Evolutionary conservation across 1,140 invertebrate genomes (phyloP).

Genomic region (Batillaria attramentaria): DNA sequence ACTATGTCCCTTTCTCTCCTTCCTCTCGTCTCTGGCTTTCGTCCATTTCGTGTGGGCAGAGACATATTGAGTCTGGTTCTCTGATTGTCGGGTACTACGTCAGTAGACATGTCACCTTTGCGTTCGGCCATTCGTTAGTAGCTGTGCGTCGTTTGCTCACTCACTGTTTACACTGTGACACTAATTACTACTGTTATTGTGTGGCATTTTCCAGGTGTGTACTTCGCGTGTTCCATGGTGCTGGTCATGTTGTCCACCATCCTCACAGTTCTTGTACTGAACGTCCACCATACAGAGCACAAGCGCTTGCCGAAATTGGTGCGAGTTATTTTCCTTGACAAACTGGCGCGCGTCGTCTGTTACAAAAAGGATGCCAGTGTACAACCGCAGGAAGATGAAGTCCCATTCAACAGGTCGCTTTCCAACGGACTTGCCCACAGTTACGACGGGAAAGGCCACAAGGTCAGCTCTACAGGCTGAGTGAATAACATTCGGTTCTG

Average conservation of each 20-base stretch:
- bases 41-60: no score
- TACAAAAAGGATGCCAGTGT: not conserved
- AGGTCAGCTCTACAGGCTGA: no score
- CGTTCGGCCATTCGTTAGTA: no score
- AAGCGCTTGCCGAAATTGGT: conserved; percentile 73
- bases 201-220: conserved; percentile 47
- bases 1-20: no score
- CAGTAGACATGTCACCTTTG: not conserved
- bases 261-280: conserved; percentile 72
- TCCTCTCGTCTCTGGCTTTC: no score
- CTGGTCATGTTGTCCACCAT: conserved; percentile 56
- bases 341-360: conserved; percentile 47
- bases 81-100: not conserved
- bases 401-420: no score
- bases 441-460: no score
- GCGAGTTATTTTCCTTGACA: conserved; percentile 64
- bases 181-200: not conserved
- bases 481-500: no score
- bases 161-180: not conserved
- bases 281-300: conserved; percentile 76
- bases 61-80: no score
- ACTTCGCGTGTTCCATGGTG: conserved; percentile 58
- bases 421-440: no score
- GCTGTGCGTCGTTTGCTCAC: not conserved
- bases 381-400: not conserved